Evolutionary conservation across 1,140 invertebrate species (phyloP).

Genomic region (Xylocopa sonorina): DNA sequence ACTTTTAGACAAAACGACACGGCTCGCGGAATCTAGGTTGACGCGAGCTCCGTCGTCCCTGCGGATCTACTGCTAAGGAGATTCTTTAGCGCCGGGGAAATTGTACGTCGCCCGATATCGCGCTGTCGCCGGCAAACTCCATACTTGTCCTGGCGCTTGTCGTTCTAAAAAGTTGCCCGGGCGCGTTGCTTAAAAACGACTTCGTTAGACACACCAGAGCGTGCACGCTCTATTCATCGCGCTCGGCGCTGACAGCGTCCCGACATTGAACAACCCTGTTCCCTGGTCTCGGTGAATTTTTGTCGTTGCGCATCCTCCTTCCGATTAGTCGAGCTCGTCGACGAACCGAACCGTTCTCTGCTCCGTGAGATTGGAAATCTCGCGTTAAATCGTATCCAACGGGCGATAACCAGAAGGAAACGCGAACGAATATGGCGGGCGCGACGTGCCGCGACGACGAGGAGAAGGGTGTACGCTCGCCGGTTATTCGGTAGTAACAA

Average conservation of each 20-base stretch:
- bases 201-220: conserved; percentile 2
- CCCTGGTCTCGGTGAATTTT: too few relatives aligned
- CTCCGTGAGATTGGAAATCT: too few relatives aligned
- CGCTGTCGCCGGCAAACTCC: conserved; percentile 35
- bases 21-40: conserved; percentile 41
- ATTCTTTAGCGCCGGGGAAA: conserved; percentile 39
- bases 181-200: conserved; percentile 7
- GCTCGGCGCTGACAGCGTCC: too few relatives aligned
- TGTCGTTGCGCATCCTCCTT: too few relatives aligned
- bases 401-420: conserved; percentile 36
- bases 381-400: neutral
- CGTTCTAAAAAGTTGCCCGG: conserved; percentile 17
- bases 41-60: conserved; percentile 33
- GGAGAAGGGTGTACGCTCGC: conserved; percentile 63
- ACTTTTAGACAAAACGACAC: conserved; percentile 52
- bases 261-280: too few relatives aligned
- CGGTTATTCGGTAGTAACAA: conserved; percentile 78
- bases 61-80: conserved; percentile 30
- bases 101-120: conserved; percentile 27
- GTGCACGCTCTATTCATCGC: too few relatives aligned
- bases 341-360: too few relatives aligned
- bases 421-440: conserved; percentile 70
- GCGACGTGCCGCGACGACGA: conserved; percentile 47
- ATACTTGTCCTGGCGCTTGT: conserved; percentile 13
- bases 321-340: too few relatives aligned